Conservation (phyloP, 2,113 vertebrate species). For the Oryzias curvinotus region DNA sequence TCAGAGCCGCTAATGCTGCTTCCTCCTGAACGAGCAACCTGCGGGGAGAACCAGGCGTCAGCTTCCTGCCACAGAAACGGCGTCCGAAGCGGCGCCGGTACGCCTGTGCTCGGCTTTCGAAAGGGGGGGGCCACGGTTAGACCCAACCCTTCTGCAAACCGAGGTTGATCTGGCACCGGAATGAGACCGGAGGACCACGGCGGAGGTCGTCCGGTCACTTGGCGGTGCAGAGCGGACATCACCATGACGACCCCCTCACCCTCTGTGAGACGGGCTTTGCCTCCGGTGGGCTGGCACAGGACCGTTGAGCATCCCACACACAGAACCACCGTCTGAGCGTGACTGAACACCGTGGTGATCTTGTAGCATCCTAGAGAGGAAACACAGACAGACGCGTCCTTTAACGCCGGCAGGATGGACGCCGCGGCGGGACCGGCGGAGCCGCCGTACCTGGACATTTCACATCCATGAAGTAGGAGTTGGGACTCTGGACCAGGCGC, state of each 20-base stretch:
- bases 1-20: conserved; percentile 77
- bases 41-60: conserved; percentile 46
- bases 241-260: conserved; percentile 60
- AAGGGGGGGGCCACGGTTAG: conserved; percentile 71
- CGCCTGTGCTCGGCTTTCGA: conserved; percentile 73
- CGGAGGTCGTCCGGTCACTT: conserved; percentile 66
- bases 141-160: conserved; percentile 75
- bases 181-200: conserved; percentile 63
- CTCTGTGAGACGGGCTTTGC: conserved; percentile 84
- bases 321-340: conserved; percentile 82
- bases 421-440: no score
- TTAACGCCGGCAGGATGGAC: not conserved
- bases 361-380: conserved; percentile 80
- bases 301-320: conserved; percentile 83
- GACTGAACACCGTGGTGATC: conserved; percentile 85
- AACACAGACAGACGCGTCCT: not conserved
- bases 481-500: conserved; percentile 90
- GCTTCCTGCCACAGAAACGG: conserved; percentile 22
- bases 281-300: conserved; percentile 82
- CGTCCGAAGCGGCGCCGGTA: not conserved
- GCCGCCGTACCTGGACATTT: conserved; percentile 84
- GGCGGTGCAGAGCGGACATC: conserved; percentile 53
- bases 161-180: conserved; percentile 74
- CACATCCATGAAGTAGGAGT: conserved; percentile 93
- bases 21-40: conserved; percentile 83